phyloP scores from a whole-genome alignment of 2,113 vertebrate genomes.

The Macrotis lagotis region DNA sequence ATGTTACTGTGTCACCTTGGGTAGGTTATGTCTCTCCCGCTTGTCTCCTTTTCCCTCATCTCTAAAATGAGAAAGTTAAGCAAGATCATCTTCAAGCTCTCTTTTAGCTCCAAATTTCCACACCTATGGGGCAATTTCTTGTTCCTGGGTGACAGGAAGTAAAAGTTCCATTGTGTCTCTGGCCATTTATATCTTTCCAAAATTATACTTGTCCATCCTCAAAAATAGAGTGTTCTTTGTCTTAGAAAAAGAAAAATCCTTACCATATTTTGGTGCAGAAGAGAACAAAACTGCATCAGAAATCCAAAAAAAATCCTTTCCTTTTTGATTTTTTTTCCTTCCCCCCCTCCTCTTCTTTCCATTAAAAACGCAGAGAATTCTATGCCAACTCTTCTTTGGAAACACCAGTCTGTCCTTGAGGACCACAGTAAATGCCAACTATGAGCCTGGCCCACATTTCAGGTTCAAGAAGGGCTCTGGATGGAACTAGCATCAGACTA shows the following conservation, averaged over 20 bases:
- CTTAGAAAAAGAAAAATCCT: not conserved
- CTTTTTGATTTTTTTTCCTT: not conserved
- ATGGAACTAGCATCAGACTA: not conserved
- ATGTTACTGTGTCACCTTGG: not conserved
- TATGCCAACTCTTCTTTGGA: conserved; percentile 39
- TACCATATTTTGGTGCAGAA: conserved; percentile 60
- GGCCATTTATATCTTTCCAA: not conserved
- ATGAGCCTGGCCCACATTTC: conserved; percentile 34
- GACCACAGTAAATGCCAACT: conserved; percentile 25
- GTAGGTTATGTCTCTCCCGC: not conserved
- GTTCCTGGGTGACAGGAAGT: not conserved
- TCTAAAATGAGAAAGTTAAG: not conserved
- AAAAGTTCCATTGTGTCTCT: not conserved
- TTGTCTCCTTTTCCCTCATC: not conserved
- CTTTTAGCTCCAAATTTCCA: not conserved
- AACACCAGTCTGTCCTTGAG: conserved; percentile 38
- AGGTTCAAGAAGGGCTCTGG: not conserved
- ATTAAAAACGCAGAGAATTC: conserved; percentile 32
- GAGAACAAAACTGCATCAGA: conserved; percentile 59
- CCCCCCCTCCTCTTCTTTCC: conserved; percentile 17
- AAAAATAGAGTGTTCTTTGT: not conserved
- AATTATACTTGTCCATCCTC: not conserved
- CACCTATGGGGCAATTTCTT: not conserved
- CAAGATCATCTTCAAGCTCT: not conserved
- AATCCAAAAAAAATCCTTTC: conserved; percentile 50